Base-by-base conservation (phyloP, 1,140 invertebrate genomes). In the Pseudomyrmex gracilis region DNA sequence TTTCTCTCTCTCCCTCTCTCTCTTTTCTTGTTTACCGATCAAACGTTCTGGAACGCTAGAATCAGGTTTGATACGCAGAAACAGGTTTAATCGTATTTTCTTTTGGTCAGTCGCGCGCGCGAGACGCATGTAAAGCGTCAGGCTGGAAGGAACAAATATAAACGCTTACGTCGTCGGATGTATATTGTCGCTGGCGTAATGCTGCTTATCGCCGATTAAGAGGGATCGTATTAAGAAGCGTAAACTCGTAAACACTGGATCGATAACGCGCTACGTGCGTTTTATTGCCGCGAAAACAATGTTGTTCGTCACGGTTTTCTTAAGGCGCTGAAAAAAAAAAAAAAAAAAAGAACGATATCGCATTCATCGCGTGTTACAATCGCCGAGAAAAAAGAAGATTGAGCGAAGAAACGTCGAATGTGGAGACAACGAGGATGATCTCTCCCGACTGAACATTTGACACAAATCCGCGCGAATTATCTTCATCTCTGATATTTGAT, bases 171-270 rank as follows among this genome's bases (percentile, higher is more conserved):
- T 8, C 66, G 66, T 12, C 51, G 20, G 64, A 70, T 70, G 3
- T 34, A 34, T 34, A 70, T 70, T 78, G 57, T 78, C 64, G 64
- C 63, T 68, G 73, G 73, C 73, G 73, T 76, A 78, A 78, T 24
- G 68, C 13, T 57, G n/a, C n/a, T 51, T 77, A 78, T 68, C 64
- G 22, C 17, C 64, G 15, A 47, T 78, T 68, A 34, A 17, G 45
- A 49, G 45, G 4, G 34, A 45, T 68, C 49, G 17, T 57, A n/a
- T n/a, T n/a, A 55, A 68, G 49, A 10, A 53, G 24, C 17, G 13
- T n/a, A n/a, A 43, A 77, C 66, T 45, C 24, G 45, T 13, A 22
- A 20, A n/a, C 9, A 22, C 22, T 9, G 61, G 24, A 76, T 76
- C 61, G 45, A 77, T 77, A 43, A 67, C 67, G 68, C 9, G 2